These are phyloP conservation scores for Sternarchorhynchus goeldii DNA, from an alignment of 2,797 vertebrate species.

Conservation along the genomic window DNA sequence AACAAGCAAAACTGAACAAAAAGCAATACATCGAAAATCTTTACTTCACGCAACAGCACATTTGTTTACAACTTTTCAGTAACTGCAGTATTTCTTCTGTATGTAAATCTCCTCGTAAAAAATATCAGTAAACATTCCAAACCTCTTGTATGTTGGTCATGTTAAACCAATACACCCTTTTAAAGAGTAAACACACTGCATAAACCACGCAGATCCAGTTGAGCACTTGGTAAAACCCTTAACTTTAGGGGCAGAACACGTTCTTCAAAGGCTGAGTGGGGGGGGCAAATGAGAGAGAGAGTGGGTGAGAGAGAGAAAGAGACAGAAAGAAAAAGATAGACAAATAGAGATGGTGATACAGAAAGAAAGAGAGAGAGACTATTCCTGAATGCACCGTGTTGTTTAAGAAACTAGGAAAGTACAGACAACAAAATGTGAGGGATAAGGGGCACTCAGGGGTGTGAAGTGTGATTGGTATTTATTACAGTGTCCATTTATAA, in stretches of 20 bases:
- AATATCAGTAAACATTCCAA: conserved; percentile 10
- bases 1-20: too few species aligned
- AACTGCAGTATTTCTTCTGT: neutral
- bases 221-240: neutral
- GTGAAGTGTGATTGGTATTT: too few species aligned
- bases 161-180: conserved; percentile 15
- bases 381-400: too few species aligned
- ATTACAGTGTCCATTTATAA: too few species aligned
- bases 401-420: too few species aligned
- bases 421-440: too few species aligned
- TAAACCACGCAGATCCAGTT: conserved; percentile 24
- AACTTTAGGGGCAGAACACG: neutral
- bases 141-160: conserved; percentile 1
- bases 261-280: neutral
- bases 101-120: neutral
- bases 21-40: too few species aligned
- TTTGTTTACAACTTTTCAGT: neutral
- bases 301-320: neutral
- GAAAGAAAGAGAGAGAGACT: neutral
- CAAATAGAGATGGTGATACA: neutral
- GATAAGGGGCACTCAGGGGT: too few species aligned
- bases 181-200: conserved; percentile 21
- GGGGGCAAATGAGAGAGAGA: neutral
- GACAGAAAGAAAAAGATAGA: neutral
- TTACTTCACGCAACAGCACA: too few species aligned